Conservation (phyloP, 2,113 vertebrate genomes). For the Lampris megalopsis region DNA sequence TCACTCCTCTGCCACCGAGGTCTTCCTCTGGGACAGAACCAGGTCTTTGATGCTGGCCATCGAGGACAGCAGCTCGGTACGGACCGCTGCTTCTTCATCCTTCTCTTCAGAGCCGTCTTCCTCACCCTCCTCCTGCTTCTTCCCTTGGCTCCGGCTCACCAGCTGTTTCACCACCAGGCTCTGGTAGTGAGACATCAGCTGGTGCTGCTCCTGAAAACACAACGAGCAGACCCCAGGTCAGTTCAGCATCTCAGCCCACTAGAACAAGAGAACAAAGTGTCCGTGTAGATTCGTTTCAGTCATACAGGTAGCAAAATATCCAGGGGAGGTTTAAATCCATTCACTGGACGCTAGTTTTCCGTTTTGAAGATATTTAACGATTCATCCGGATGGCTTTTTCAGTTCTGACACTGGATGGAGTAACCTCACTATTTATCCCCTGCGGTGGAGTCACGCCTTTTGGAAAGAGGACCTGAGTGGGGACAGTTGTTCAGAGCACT, state of each 20-base stretch:
- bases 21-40: constrained; percentile 87
- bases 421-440: too few species aligned
- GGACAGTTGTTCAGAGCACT: too few species aligned
- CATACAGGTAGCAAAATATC: too few species aligned
- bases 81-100: constrained; percentile 77
- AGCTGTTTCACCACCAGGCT: constrained; percentile 94
- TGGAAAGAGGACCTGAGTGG: too few species aligned
- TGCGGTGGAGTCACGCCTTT: too few species aligned
- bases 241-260: neutral
- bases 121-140: constrained; percentile 76
- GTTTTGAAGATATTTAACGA: too few species aligned
- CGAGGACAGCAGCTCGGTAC: constrained; percentile 86
- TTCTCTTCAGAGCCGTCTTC: constrained; percentile 56
- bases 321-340: too few species aligned
- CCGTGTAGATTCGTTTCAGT: too few species aligned
- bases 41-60: constrained; percentile 89
- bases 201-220: constrained; percentile 88
- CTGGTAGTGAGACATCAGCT: constrained; percentile 89
- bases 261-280: neutral
- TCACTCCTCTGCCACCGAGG: constrained; percentile 87
- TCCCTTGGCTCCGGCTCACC: constrained; percentile 86
- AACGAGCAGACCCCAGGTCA: constrained; percentile 19
- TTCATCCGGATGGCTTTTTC: too few species aligned
- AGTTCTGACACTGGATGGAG: too few species aligned
- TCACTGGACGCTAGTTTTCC: too few species aligned